Evolutionary conservation across 2,888 invertebrate genomes (phyloP).

Genomic region (Flexamia atlantica): DNA sequence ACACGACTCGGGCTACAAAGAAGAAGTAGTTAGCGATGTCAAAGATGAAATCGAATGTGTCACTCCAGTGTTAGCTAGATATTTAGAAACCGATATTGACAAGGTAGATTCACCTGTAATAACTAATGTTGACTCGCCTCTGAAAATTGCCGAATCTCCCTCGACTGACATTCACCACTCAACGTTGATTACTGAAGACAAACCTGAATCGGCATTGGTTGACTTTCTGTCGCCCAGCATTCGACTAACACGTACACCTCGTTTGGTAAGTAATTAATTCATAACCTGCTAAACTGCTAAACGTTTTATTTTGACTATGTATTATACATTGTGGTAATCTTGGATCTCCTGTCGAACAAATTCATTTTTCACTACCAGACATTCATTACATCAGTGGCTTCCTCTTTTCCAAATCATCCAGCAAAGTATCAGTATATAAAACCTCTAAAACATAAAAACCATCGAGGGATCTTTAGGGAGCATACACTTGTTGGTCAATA

Average conservation of each 20-base stretch:
- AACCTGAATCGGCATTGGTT: not conserved
- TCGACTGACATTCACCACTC: constrained; percentile 18
- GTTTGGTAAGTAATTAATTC: constrained; percentile 22
- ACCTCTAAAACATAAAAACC: too few relatives aligned
- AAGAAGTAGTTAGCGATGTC: not conserved
- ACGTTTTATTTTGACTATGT: too few relatives aligned
- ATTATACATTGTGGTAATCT: too few relatives aligned
- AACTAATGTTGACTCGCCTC: not conserved
- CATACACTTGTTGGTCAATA: too few relatives aligned
- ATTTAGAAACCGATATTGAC: constrained; percentile 46
- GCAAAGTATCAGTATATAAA: too few relatives aligned
- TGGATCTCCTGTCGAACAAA: too few relatives aligned
- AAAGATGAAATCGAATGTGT: not conserved
- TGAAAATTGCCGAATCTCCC: not conserved
- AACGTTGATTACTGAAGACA: constrained; percentile 21
- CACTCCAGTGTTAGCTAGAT: not conserved
- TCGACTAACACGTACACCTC: constrained; percentile 31
- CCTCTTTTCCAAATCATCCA: too few relatives aligned
- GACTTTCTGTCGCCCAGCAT: constrained; percentile 30
- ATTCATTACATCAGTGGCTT: too few relatives aligned
- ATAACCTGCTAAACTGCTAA: too few relatives aligned
- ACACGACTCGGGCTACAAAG: constrained; percentile 11
- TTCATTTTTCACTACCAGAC: too few relatives aligned
- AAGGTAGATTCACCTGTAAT: constrained; percentile 21
- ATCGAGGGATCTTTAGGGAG: too few relatives aligned